phyloP scores from a whole-genome alignment of 1,140 invertebrate species.

The Microplitis demolitor region DNA sequence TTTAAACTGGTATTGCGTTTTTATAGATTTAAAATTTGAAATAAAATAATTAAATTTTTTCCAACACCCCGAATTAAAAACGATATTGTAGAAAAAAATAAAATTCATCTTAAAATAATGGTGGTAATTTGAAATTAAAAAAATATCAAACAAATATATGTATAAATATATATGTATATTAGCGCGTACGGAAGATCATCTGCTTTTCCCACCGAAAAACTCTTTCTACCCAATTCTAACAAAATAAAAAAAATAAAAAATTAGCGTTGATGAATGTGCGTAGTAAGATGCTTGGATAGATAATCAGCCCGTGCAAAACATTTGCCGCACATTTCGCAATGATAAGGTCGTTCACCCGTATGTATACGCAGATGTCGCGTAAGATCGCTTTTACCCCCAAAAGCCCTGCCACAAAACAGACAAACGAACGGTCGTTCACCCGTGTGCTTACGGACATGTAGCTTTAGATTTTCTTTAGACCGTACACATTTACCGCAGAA shows the following conservation, averaged over 20 bases:
- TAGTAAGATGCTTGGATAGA: constrained; percentile 88
- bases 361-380: constrained; percentile 85
- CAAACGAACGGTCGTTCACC: constrained; percentile 87
- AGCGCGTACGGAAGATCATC: neutral
- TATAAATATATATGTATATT: neutral
- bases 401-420: constrained; percentile 83
- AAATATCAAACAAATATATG: neutral
- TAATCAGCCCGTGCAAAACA: constrained; percentile 89
- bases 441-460: constrained; percentile 88
- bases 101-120: too few species aligned
- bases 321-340: constrained; percentile 89
- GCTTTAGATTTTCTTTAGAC: constrained; percentile 85
- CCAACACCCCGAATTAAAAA: too few species aligned
- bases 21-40: too few species aligned
- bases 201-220: too few species aligned
- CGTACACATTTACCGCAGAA: constrained; percentile 88
- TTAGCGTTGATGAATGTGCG: constrained; percentile 75
- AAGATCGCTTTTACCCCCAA: constrained; percentile 84
- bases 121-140: too few species aligned
- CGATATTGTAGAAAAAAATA: too few species aligned
- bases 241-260: neutral
- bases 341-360: constrained; percentile 85
- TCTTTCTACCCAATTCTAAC: too few species aligned
- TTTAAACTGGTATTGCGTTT: too few species aligned
- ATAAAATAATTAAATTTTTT: too few species aligned